phyloP scores from a whole-genome alignment of 2,888 invertebrate genomes.

The Adelognathus sp. region DNA sequence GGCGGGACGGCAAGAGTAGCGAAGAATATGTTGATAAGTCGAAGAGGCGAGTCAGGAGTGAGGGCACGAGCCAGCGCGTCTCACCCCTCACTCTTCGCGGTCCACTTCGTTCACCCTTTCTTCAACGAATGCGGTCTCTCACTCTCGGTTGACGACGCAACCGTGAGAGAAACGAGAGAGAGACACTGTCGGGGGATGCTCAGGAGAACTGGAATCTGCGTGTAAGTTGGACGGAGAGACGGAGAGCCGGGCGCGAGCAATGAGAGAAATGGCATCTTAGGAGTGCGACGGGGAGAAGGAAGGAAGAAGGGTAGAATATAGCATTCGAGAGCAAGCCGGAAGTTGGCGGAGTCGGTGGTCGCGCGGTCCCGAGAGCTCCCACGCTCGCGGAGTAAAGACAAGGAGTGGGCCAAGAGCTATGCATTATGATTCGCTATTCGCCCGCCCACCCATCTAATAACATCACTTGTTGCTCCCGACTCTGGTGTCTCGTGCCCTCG shows the following conservation, averaged over 20 bases:
- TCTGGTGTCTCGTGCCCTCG: constrained; percentile 48
- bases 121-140: constrained; percentile 9
- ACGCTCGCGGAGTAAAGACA: constrained; percentile 67
- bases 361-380: constrained; percentile 19
- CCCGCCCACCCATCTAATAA: constrained; percentile 78
- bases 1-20: not conserved
- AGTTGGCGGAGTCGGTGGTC: constrained; percentile 55
- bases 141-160: constrained; percentile 14
- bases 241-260: constrained; percentile 41
- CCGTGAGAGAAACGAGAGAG: constrained; percentile 10
- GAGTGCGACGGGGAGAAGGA: not conserved
- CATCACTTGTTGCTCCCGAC: constrained; percentile 78
- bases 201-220: constrained; percentile 28
- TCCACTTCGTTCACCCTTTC: not conserved
- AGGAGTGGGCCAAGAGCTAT: constrained; percentile 76
- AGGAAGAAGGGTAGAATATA: constrained; percentile 33
- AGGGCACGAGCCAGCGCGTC: constrained; percentile 2
- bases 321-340: constrained; percentile 46
- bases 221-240: constrained; percentile 38
- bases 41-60: constrained; percentile 16
- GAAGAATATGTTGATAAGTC: constrained; percentile 21
- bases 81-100: not conserved
- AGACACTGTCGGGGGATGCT: constrained; percentile 13
- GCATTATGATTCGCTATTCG: constrained; percentile 78
- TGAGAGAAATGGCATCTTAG: constrained; percentile 39